These are phyloP conservation scores for Danio aesculapii DNA, from an alignment of 2,797 vertebrate species.

Conservation along the genomic window DNA sequence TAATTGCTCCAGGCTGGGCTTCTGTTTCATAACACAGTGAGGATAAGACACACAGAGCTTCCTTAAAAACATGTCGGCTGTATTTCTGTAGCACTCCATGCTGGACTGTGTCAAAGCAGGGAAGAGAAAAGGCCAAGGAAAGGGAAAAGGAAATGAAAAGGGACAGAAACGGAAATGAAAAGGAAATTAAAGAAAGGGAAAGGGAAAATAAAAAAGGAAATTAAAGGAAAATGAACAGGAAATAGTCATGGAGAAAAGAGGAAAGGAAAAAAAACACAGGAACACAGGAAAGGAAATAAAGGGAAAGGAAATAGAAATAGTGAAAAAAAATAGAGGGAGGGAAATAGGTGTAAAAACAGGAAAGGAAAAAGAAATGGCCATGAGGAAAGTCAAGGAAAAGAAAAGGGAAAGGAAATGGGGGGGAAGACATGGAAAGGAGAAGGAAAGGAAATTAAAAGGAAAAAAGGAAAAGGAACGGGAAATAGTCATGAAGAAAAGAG, in stretches of 20 bases:
- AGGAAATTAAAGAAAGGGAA: too few species aligned
- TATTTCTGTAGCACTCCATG: not conserved
- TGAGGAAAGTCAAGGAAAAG: too few species aligned
- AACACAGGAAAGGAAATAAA: too few species aligned
- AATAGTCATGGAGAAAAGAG: too few species aligned
- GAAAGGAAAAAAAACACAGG: not conserved
- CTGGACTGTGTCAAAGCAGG: not conserved
- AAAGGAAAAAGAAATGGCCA: not conserved
- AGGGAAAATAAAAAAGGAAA: not conserved
- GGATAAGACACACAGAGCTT: not conserved
- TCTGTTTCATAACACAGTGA: conserved; percentile 25
- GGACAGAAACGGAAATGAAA: too few species aligned
- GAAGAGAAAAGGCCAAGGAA: not conserved
- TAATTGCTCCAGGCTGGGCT: conserved; percentile 23
- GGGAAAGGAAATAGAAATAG: too few species aligned
- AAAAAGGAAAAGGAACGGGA: too few species aligned
- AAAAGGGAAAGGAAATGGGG: too few species aligned
- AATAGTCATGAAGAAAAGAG: not conserved
- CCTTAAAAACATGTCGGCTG: not conserved
- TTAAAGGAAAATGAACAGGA: not conserved
- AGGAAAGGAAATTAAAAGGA: too few species aligned
- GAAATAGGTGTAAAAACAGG: not conserved
- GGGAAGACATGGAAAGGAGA: not conserved
- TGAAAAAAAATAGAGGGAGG: not conserved
- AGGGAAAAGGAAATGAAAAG: not conserved